These are phyloP conservation scores for Platysteira castanea DNA, from an alignment of 2,113 vertebrate genomes.

Conservation along the genomic window DNA sequence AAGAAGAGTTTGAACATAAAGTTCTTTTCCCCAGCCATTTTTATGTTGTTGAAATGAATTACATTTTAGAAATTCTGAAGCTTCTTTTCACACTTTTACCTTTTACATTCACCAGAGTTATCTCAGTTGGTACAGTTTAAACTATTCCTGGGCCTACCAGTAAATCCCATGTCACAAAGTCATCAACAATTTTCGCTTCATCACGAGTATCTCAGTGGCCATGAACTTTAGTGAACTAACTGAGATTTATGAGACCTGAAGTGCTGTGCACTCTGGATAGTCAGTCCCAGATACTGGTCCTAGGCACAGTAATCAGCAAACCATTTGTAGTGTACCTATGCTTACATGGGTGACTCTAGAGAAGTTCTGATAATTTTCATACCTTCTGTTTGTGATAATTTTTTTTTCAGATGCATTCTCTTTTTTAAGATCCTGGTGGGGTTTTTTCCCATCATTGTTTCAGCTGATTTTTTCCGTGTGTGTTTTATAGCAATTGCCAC, in stretches of 20 bases:
- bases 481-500: conserved; percentile 83
- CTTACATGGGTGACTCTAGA: background rate
- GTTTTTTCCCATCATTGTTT: background rate
- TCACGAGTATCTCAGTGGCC: background rate
- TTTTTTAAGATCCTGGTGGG: background rate
- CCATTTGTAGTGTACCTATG: background rate
- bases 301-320: background rate
- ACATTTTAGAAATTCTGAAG: background rate
- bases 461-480: background rate
- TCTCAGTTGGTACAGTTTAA: background rate
- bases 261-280: accelerated
- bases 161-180: background rate
- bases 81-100: background rate
- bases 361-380: background rate
- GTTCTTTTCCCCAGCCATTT: accelerated
- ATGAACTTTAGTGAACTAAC: background rate
- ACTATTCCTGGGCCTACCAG: background rate
- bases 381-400: background rate
- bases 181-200: background rate
- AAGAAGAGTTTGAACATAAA: background rate
- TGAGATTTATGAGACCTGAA: background rate
- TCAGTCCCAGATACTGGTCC: background rate
- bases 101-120: background rate
- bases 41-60: background rate
- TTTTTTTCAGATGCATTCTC: background rate